Conservation (phyloP, 2,888 invertebrate species). For the Stegana nigrithorax region DNA sequence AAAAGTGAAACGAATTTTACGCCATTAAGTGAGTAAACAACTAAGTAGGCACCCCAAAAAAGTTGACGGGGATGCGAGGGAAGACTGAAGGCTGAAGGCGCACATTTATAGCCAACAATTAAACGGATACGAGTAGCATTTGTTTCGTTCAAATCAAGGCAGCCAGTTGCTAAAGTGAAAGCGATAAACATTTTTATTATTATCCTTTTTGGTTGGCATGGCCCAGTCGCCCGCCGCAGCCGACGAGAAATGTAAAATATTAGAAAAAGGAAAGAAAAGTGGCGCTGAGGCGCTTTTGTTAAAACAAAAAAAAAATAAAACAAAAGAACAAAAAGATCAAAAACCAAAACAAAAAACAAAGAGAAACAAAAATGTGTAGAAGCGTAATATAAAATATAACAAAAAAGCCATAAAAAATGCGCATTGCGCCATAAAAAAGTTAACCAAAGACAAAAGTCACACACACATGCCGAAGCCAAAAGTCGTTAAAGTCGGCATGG, state of each 20-base stretch:
- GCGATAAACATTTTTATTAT: slow-evolving; percentile 58
- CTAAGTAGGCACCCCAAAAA: not conserved
- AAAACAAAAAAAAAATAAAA: not conserved
- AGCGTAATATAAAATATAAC: not conserved
- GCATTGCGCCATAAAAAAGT: slow-evolving; percentile 61
- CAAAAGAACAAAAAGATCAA: too few relatives aligned
- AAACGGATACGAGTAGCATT: slow-evolving; percentile 62
- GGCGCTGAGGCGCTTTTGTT: slow-evolving; percentile 5
- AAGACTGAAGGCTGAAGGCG: slow-evolving; percentile 36
- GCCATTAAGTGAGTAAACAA: slow-evolving; percentile 1
- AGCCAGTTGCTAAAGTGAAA: slow-evolving; percentile 35
- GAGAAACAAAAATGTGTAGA: not conserved
- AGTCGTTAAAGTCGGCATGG: slow-evolving; percentile 36
- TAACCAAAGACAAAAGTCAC: slow-evolving; percentile 58
- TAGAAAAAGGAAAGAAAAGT: slow-evolving; percentile 10
- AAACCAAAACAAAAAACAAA: not conserved
- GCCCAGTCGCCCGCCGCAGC: not conserved
- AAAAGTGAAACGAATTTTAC: slow-evolving; percentile 17
- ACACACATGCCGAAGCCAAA: slow-evolving; percentile 24
- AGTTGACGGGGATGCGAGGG: slow-evolving; percentile 27
- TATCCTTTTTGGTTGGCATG: slow-evolving; percentile 46
- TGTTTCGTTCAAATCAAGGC: slow-evolving; percentile 58
- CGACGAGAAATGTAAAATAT: not conserved
- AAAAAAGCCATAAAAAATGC: slow-evolving; percentile 60
- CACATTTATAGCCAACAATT: slow-evolving; percentile 65